Evolutionary conservation across 1,140 invertebrate species (phyloP).

Genomic region (Achatina immaculata): DNA sequence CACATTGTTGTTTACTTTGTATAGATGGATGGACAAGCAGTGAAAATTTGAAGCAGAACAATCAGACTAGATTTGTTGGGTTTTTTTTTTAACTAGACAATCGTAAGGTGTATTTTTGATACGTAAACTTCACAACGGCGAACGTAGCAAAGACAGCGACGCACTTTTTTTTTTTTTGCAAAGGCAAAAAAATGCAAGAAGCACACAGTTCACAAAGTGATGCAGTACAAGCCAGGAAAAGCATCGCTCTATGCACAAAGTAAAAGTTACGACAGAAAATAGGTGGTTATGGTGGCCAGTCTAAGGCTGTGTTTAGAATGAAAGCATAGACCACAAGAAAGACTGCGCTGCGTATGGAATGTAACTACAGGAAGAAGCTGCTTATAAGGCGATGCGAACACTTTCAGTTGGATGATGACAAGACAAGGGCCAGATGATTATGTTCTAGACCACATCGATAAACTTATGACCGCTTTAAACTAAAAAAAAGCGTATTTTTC

Average conservation of each 20-base stretch:
- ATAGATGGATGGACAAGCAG: no score
- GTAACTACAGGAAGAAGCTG: constrained; percentile 97
- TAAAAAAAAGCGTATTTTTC: no score
- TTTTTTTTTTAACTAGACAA: no score
- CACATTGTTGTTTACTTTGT: no score
- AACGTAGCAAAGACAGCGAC: constrained; percentile 81
- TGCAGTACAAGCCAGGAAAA: constrained; percentile 99
- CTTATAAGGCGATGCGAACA: constrained; percentile 99
- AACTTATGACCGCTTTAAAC: no score
- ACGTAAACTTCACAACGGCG: constrained; percentile 25
- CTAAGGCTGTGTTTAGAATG: constrained; percentile 99
- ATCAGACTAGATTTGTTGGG: no score
- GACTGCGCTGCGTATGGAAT: constrained; percentile 99
- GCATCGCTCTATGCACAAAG: constrained; percentile 78
- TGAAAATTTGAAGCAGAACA: no score
- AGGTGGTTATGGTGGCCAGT: constrained; percentile 99
- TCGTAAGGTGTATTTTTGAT: no score
- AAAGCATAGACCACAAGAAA: constrained; percentile 99
- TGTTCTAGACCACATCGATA: constrained; percentile 82
- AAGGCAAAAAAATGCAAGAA: constrained; percentile 94
- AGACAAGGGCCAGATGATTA: constrained; percentile 99
- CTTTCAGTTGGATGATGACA: constrained; percentile 99
- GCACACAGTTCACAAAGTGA: constrained; percentile 98
- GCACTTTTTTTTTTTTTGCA: constrained; percentile 97
- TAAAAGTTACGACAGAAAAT: constrained; percentile 98